These are phyloP conservation scores for Unio pictorum DNA, from an alignment of 2,888 invertebrate species.

Conservation along the genomic window DNA sequence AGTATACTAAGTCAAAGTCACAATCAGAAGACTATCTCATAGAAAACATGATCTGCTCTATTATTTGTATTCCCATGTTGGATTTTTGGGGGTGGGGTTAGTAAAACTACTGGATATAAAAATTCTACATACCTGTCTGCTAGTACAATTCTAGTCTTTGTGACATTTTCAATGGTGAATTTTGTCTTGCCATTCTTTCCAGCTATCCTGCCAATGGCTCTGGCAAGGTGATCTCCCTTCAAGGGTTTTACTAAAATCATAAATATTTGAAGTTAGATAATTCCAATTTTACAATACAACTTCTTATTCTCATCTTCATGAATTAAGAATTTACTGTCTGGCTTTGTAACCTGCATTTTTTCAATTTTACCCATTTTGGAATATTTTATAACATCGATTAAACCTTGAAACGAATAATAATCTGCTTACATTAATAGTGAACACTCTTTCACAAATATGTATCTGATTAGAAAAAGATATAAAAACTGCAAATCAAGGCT, in stretches of 20 bases:
- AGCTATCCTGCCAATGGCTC: constrained; percentile 97
- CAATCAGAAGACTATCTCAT: too few species aligned
- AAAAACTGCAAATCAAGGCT: too few species aligned
- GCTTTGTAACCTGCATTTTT: neutral
- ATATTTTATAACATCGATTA: too few species aligned
- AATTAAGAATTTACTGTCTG: neutral
- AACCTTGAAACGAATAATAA: too few species aligned
- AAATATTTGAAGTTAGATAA: neutral
- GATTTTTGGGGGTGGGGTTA: too few species aligned
- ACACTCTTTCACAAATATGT: too few species aligned
- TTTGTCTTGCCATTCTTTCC: constrained; percentile 98
- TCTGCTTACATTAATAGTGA: too few species aligned
- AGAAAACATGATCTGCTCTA: too few species aligned
- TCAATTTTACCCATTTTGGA: too few species aligned
- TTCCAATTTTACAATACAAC: neutral
- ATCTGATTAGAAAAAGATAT: too few species aligned
- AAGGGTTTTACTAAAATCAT: constrained; percentile 84
- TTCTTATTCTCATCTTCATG: neutral
- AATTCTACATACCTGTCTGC: constrained; percentile 79
- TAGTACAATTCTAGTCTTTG: constrained; percentile 96
- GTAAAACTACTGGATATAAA: neutral
- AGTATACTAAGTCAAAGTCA: too few species aligned
- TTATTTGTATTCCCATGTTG: too few species aligned
- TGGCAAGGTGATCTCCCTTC: constrained; percentile 93
- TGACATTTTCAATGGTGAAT: constrained; percentile 98